phyloP scores from a whole-genome alignment of 2,113 vertebrate genomes.

The Gavia stellata region DNA sequence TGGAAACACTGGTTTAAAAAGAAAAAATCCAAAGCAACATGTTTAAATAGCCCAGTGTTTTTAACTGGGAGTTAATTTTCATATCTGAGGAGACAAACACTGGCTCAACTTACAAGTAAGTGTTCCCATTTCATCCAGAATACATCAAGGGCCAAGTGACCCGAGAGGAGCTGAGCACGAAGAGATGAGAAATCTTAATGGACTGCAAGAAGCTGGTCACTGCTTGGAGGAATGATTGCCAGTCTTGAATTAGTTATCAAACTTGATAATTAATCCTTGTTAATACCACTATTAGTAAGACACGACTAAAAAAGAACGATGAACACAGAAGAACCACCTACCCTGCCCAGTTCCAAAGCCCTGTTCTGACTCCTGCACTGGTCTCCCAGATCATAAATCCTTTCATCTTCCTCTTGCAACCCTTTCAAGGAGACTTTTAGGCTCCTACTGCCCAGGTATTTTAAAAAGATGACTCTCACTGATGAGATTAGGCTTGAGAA shows the following conservation, averaged over 20 bases:
- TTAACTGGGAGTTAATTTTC: neutral
- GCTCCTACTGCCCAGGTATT: neutral
- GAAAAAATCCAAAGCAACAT: neutral
- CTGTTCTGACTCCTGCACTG: neutral
- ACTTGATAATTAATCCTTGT: neutral
- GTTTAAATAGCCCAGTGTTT: neutral
- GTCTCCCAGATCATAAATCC: neutral
- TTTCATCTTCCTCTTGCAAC: neutral
- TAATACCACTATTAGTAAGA: neutral
- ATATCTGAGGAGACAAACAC: neutral
- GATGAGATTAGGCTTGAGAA: neutral
- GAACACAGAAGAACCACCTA: neutral
- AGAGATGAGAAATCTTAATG: neutral
- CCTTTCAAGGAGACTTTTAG: neutral
- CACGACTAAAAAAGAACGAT: neutral
- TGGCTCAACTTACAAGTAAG: neutral
- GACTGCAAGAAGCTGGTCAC: neutral
- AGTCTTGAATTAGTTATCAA: neutral
- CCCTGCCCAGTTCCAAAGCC: neutral
- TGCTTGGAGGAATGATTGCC: neutral
- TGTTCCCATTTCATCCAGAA: neutral
- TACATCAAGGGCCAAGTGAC: neutral
- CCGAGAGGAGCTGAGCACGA: neutral
- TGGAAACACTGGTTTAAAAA: slow-evolving; percentile 12
- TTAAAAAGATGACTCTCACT: neutral